These are phyloP conservation scores for Echinops telfairi DNA, from an alignment of 2,113 vertebrate genomes.

Conservation along the genomic window DNA sequence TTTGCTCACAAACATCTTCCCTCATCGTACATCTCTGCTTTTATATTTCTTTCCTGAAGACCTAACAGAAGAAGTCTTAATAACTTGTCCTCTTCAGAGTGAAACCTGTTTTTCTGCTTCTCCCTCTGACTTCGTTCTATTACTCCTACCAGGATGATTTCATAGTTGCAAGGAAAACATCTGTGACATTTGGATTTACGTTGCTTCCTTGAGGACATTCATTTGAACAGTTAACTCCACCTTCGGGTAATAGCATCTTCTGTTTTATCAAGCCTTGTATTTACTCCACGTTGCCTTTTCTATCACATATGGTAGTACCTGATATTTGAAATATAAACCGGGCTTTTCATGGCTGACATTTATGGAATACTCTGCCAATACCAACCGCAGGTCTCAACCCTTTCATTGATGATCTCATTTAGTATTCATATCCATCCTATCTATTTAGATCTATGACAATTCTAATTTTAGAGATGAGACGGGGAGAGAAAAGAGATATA, in stretches of 20 bases:
- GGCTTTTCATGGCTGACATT: conserved; percentile 30
- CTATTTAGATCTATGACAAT: background rate
- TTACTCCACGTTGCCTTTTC: background rate
- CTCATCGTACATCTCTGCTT: background rate
- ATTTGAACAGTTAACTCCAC: background rate
- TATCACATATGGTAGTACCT: background rate
- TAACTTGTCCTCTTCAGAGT: background rate
- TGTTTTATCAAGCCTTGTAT: background rate
- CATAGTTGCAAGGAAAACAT: background rate
- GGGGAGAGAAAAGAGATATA: background rate
- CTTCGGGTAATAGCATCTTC: background rate
- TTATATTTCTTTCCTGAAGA: background rate
- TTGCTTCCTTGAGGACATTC: background rate
- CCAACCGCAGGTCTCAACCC: background rate
- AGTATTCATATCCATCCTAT: background rate
- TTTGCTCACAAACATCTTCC: background rate
- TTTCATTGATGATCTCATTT: background rate
- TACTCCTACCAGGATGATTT: background rate
- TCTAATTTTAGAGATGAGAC: background rate
- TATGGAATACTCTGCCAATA: background rate
- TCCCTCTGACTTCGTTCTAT: background rate
- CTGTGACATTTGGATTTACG: background rate
- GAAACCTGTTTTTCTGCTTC: background rate
- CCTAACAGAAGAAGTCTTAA: background rate
- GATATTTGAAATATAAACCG: background rate